Evolutionary conservation across 2,113 vertebrate genomes (phyloP), one percentile per base, ranked within the genome.

Genomic region (Syngnathus typhle): DNA sequence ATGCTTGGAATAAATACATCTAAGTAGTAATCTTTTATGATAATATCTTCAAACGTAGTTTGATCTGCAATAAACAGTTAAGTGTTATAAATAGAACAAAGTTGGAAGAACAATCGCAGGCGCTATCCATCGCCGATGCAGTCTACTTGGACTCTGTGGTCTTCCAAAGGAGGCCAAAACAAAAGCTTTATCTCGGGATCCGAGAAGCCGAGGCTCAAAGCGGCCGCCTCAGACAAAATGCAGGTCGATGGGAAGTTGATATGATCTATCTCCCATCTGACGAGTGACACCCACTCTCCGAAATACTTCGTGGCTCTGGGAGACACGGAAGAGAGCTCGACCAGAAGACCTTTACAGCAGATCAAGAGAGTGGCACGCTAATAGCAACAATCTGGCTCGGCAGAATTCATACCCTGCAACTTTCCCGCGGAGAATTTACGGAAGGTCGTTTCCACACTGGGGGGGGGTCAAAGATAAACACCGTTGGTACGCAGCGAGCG

Each of bases 141-240:
- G 60, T 73, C 63, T 56, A 66, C 55, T 38, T 61, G 56, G 55
- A 68, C 70, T 69, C 65, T 66, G 52, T 4, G 19, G 36, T 66
- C 52, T 67, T 68, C 60, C 65, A 23, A 67, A 49, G 27, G 61
- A 71, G 72, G 61, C 49, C 76, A 82, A 46, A 84, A 82, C 71
- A 74, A 9, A 69, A 51, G 7, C 59, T 70, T 85, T 84, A 83
- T 84, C 82, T 75, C 60, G 73, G 64, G 64, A 85, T 80, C 75
- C 15, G 39, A 74, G 55, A 21, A n/a, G 49, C 19, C 61, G 54
- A 9, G 65, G 77, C n/a, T 79, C n/a, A 67, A 64, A 72, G 64
- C 74, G 64, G 52, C 70, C 62, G 38, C 70, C 72, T 77, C 49
- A 78, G 74, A 84, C 82, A 68, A 82, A 82, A 81, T 32, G 51